phyloP scores from a whole-genome alignment of 2,888 invertebrate genomes.

The Cacoxenus indagator region DNA sequence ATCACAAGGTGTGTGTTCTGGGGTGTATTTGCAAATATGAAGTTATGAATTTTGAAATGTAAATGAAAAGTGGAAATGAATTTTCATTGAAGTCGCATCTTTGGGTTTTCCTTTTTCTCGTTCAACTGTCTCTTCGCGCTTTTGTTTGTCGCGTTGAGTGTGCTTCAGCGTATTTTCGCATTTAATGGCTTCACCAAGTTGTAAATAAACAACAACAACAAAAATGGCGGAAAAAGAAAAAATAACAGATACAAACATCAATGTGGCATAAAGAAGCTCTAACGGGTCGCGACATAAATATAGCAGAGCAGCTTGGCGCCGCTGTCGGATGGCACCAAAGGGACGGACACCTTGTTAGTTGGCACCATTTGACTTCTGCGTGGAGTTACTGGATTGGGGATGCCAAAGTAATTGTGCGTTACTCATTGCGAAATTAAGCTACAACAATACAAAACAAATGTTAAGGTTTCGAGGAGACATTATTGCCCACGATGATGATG shows the following conservation, averaged over 20 bases:
- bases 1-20: too few species aligned
- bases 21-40: too few species aligned
- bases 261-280: background rate
- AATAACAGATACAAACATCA: too few species aligned
- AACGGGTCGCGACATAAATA: background rate
- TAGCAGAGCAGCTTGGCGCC: background rate
- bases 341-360: background rate
- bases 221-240: too few species aligned
- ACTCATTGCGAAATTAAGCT: constrained; percentile 54
- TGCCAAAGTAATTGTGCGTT: constrained; percentile 56
- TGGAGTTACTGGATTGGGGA: background rate
- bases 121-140: background rate
- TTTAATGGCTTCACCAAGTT: constrained; percentile 46
- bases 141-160: background rate
- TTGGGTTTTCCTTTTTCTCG: background rate
- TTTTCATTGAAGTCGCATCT: constrained; percentile 29
- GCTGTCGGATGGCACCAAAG: background rate
- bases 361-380: background rate
- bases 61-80: constrained; percentile 43
- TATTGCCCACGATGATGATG: constrained; percentile 28
- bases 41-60: background rate
- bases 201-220: constrained; percentile 19
- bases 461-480: background rate
- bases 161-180: constrained; percentile 43
- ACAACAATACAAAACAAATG: constrained; percentile 10